These are phyloP conservation scores for Drosophila atroscutellata DNA, from an alignment of 2,888 invertebrate species.

Conservation along the genomic window DNA sequence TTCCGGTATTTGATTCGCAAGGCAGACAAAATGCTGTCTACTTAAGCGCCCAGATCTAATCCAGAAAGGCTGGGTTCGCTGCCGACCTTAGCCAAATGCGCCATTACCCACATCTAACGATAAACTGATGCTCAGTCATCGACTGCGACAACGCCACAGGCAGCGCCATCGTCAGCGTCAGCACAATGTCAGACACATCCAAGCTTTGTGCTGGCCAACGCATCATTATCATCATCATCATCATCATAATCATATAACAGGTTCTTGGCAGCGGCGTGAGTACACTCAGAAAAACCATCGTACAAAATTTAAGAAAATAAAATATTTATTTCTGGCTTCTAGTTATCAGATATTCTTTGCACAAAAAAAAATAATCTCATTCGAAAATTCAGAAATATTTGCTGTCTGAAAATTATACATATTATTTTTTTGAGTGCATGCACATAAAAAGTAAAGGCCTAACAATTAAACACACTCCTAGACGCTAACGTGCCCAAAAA, in stretches of 20 bases:
- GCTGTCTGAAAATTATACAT: too few species aligned
- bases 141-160: not conserved
- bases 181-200: constrained; percentile 34
- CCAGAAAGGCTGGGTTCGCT: constrained; percentile 12
- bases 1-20: constrained; percentile 51
- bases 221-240: not conserved
- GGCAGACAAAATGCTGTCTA: constrained; percentile 25
- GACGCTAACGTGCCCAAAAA: constrained; percentile 9
- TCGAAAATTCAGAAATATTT: too few species aligned
- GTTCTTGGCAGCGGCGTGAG: not conserved
- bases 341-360: too few species aligned
- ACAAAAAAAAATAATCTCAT: too few species aligned
- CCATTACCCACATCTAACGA: constrained; percentile 9
- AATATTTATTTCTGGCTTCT: too few species aligned
- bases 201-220: not conserved
- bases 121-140: constrained; percentile 12
- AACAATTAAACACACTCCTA: constrained; percentile 45
- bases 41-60: constrained; percentile 39
- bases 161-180: constrained; percentile 21
- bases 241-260: not conserved
- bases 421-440: not conserved
- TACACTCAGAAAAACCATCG: not conserved
- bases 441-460: constrained; percentile 21
- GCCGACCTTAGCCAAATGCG: constrained; percentile 27
- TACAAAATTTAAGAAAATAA: not conserved